Conservation (phyloP, 2,797 vertebrate species). For the Percopsis omiscomaycus region DNA sequence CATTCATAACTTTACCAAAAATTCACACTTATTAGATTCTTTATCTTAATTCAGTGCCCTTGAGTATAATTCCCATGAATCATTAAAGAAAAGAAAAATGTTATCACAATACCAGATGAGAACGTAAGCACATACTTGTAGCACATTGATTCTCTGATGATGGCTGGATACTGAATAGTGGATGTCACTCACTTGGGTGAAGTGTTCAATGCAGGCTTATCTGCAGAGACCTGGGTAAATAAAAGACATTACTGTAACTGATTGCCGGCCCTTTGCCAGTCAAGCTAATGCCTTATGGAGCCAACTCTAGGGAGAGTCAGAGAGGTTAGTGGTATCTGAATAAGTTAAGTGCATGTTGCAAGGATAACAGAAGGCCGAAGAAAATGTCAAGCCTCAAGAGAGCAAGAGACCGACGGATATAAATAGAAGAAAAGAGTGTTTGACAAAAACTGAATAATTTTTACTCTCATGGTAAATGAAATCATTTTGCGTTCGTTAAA, state of each 20-base stretch:
- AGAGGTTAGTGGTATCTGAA: constrained; percentile 14
- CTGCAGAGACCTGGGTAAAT: constrained; percentile 27
- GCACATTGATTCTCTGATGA: no score
- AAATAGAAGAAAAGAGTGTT: neutral
- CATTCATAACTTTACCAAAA: neutral
- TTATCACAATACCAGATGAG: neutral
- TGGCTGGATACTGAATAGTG: neutral
- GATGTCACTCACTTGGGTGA: constrained; percentile 13
- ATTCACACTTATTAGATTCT: no score
- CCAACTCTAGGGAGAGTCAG: constrained; percentile 3
- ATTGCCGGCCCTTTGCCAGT: constrained; percentile 7
- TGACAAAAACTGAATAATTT: neutral
- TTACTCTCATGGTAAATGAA: neutral
- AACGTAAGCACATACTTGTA: no score
- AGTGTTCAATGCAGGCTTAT: constrained; percentile 40
- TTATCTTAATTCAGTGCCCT: neutral
- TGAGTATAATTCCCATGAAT: neutral
- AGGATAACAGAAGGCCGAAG: neutral
- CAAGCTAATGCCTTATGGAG: constrained; percentile 15
- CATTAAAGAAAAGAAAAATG: neutral
- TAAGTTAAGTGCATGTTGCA: constrained; percentile 19
- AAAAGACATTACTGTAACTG: constrained; percentile 19
- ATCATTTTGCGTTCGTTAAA: neutral
- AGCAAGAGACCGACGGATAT: neutral
- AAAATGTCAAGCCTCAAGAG: neutral